Evolutionary conservation across 2,797 vertebrate genomes (phyloP).

Genomic region (Neosilurus hyrtlii): DNA sequence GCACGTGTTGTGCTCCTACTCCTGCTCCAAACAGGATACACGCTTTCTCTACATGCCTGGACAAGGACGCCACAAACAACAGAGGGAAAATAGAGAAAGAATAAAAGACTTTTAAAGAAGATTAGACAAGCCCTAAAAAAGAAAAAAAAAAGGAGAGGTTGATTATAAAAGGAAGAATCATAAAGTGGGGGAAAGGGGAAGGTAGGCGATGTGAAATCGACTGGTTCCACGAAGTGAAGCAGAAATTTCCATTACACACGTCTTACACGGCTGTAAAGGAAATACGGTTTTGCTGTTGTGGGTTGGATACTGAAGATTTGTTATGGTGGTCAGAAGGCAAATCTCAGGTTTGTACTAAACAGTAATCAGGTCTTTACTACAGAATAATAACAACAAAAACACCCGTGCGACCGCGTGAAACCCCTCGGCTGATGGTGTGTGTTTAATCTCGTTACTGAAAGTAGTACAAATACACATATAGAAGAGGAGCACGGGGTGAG

Average conservation of each 20-base stretch:
- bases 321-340: neutral
- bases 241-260: conserved; percentile 20
- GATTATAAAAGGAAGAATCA: conserved; percentile 32
- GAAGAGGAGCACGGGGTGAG: no score
- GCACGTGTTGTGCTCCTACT: conserved; percentile 36
- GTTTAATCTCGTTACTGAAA: no score
- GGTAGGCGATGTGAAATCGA: conserved; percentile 31
- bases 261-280: conserved; percentile 5
- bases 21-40: conserved; percentile 58
- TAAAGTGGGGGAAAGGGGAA: conserved; percentile 11
- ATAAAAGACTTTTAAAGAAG: conserved; percentile 37
- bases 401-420: no score
- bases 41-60: conserved; percentile 45
- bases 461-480: no score
- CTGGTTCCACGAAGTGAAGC: conserved; percentile 7
- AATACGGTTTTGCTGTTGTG: conserved; percentile 6
- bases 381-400: no score
- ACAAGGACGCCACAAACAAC: conserved; percentile 41
- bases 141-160: conserved; percentile 24
- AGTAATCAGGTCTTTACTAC: no score
- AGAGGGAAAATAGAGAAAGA: conserved; percentile 24
- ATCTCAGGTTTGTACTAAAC: neutral
- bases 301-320: neutral
- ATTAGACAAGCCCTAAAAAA: conserved; percentile 20
- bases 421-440: no score